These are phyloP conservation scores for Calliopsis andreniformis DNA, from an alignment of 1,140 invertebrate species.

Conservation along the genomic window DNA sequence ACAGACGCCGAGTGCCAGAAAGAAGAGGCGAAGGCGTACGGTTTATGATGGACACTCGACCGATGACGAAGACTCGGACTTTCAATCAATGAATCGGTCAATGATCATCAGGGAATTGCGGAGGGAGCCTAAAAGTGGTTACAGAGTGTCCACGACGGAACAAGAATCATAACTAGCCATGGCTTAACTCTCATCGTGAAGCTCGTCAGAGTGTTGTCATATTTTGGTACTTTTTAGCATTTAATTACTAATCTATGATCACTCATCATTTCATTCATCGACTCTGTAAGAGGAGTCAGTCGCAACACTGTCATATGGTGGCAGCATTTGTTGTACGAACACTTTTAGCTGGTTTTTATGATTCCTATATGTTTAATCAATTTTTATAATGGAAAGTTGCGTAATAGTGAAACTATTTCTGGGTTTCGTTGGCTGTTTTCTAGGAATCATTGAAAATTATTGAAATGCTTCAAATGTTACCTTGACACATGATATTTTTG, in stretches of 20 bases:
- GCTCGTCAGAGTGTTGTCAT: conserved; percentile 4
- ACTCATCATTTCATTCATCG: too few relatives aligned
- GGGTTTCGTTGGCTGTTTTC: too few relatives aligned
- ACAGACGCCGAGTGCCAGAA: conserved; percentile 67
- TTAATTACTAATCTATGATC: not conserved
- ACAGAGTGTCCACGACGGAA: conserved; percentile 43
- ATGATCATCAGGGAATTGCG: conserved; percentile 67
- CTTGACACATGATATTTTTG: too few relatives aligned
- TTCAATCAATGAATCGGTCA: conserved; percentile 40
- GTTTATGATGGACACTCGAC: conserved; percentile 67
- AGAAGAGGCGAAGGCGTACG: conserved; percentile 57
- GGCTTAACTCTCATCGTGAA: conserved; percentile 1
- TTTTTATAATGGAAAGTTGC: not conserved
- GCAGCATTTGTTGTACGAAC: not conserved
- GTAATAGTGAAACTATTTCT: not conserved
- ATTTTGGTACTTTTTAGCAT: conserved; percentile 2
- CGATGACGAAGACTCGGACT: conserved; percentile 79
- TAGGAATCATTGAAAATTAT: too few relatives aligned
- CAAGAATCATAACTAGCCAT: conserved; percentile 37
- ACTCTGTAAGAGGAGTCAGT: not conserved
- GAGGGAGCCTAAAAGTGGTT: conserved; percentile 69
- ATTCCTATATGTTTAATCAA: not conserved
- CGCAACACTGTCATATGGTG: too few relatives aligned
- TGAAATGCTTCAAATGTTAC: too few relatives aligned
- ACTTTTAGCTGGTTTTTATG: not conserved